Evolutionary conservation across 2,888 invertebrate species (phyloP), one percentile per base, ranked within the genome.

Genomic region (Harmothoe impar): DNA sequence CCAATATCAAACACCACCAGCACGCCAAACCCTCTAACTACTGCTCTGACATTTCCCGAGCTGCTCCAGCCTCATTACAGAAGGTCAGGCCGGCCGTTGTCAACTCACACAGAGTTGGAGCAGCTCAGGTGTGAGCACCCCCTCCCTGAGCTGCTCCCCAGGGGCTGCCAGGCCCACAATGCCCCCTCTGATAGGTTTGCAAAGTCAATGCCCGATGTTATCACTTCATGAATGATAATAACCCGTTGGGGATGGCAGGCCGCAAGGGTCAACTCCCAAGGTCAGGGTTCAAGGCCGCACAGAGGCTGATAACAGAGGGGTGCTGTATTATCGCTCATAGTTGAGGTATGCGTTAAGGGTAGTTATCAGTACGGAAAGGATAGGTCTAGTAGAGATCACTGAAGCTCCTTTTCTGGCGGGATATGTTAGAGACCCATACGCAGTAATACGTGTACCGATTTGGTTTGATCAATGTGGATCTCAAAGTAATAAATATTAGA

Each of bases 191-290:
- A 72, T 72, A 72, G 72, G 72, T 29, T 29, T 72, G 72, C 29
- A 23, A 29, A 72, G 72, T 72, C 72, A 72, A 72, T 72, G 25
- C 72, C 72, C 72, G 72, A 72, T 72, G 72, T 72, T 72, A 72
- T 72, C 72, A 72, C 29, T 72, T 72, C 72, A 72, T 72, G 72
- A 72, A 72, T 72, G 72, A 72, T 72, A 72, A 72, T 72, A 72
- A 72, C 72, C 72, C 72, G 25, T 25, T 25, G 20, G 72, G 72
- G 72, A 72, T 25, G n/a, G 29, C 29, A 17, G 72, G 72, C 15
- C 29, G 25, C 72, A 29, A 3, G 72, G 72, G 25, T 29, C 72
- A 29, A 72, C 29, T 29, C 72, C 72, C 72, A 72, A 72, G 72
- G 72, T 29, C 29, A 72, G 17, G 72, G 72, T 23, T 72, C 72